Evolutionary conservation across 1,140 invertebrate genomes (phyloP).

Genomic region (Ladona fulva): DNA sequence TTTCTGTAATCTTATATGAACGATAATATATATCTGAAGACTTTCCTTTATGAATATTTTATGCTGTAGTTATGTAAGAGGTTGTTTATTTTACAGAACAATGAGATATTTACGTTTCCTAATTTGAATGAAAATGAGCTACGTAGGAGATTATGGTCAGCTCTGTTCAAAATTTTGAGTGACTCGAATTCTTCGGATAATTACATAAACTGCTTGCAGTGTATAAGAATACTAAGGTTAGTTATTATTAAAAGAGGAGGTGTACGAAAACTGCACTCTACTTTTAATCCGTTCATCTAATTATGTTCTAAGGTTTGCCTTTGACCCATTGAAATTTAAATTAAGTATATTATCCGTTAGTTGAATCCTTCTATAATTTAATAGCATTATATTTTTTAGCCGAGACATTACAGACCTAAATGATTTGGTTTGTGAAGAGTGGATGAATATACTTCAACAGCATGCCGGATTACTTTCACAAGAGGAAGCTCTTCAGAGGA

Average conservation of each 20-base stretch:
- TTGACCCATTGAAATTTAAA: no score
- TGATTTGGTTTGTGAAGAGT: slow-evolving; percentile 26
- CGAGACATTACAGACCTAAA: slow-evolving; percentile 29
- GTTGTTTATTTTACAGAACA: slow-evolving; percentile 14
- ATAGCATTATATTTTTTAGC: slow-evolving; percentile 18
- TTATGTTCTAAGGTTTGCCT: no score
- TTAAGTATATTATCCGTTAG: no score
- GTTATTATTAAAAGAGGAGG: not conserved
- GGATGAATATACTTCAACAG: slow-evolving; percentile 27
- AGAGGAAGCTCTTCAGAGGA: slow-evolving; percentile 27
- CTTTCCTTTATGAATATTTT: no score
- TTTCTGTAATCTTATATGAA: no score
- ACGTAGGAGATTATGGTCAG: slow-evolving; percentile 21
- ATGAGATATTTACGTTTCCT: slow-evolving; percentile 13
- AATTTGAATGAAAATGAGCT: not conserved
- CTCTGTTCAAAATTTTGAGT: slow-evolving; percentile 21
- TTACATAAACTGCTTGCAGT: slow-evolving; percentile 25
- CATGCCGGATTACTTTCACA: slow-evolving; percentile 30
- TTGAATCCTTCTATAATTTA: no score
- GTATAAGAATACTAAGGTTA: slow-evolving; percentile 29
- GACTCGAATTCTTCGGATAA: slow-evolving; percentile 15
- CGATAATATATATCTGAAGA: no score
- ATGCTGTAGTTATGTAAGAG: not conserved
- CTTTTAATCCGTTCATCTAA: no score
- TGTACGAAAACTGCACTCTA: no score